These are phyloP conservation scores for Cheilosia pagana DNA, from an alignment of 2,888 invertebrate genomes.

Conservation along the genomic window DNA sequence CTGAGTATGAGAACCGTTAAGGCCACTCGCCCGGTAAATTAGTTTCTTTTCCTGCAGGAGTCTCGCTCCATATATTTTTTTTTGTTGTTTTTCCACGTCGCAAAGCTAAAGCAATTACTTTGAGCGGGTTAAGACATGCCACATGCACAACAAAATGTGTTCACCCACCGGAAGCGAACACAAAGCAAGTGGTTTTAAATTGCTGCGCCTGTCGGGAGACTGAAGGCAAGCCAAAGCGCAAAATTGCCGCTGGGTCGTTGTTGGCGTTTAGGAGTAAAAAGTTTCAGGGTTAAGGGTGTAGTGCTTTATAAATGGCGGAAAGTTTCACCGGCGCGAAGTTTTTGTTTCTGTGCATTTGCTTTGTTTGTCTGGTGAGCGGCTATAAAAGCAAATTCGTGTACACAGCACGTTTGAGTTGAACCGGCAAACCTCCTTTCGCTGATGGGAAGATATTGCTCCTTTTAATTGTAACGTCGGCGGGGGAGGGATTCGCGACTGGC, in stretches of 20 bases:
- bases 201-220: background rate
- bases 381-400: background rate
- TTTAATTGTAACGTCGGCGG: background rate
- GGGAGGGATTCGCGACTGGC: background rate
- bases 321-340: background rate
- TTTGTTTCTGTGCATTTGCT: background rate
- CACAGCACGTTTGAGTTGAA: background rate
- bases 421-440: background rate
- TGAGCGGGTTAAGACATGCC: background rate
- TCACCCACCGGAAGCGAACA: background rate
- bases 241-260: slow-evolving; percentile 17
- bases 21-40: too few relatives aligned
- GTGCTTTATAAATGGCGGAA: slow-evolving; percentile 17
- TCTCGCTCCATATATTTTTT: too few relatives aligned
- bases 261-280: slow-evolving; percentile 19
- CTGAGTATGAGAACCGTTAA: too few relatives aligned
- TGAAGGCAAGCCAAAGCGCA: slow-evolving; percentile 6
- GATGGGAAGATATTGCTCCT: background rate
- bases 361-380: background rate
- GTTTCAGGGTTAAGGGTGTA: slow-evolving; percentile 10
- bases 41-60: too few relatives aligned
- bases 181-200: slow-evolving; percentile 15
- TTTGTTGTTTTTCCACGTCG: background rate
- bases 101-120: background rate
- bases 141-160: slow-evolving; percentile 13